A percentile compares a stretch with the other conserved stretches of the same genome.
phyloP scores from a whole-genome alignment of 2,113 vertebrate species.

The Odocoileus virginianus region DNA sequence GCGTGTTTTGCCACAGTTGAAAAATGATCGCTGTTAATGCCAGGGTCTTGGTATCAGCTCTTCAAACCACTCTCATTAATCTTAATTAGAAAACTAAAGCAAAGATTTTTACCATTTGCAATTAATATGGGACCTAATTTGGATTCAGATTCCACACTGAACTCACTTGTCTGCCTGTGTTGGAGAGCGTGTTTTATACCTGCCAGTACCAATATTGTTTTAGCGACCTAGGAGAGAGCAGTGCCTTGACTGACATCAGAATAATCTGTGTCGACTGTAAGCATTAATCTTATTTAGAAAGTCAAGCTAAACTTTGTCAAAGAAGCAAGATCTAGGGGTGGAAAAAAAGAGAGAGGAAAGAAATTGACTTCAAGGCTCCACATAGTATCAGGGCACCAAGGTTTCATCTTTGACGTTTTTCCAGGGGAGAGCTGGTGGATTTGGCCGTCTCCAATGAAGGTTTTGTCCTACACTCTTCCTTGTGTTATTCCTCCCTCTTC shows the following conservation, averaged over 20 bases:
- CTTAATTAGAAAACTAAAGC: constrained; percentile 69
- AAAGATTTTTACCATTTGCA: constrained; percentile 59
- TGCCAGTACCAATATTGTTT: constrained; percentile 66
- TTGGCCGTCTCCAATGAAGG: neutral
- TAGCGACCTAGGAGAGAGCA: constrained; percentile 33
- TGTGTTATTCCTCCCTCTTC: neutral
- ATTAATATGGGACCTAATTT: constrained; percentile 64
- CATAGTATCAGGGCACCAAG: neutral
- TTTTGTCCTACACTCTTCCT: neutral
- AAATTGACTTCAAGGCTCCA: constrained; percentile 25
- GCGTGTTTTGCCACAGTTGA: constrained; percentile 36
- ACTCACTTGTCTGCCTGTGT: constrained; percentile 38
- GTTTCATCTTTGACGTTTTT: constrained; percentile 14
- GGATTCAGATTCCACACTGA: constrained; percentile 57
- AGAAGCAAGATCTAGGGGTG: neutral
- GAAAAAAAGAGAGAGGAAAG: neutral
- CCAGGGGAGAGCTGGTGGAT: neutral
- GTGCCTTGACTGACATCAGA: constrained; percentile 41
- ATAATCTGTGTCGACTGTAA: constrained; percentile 56
- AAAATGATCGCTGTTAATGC: constrained; percentile 60
- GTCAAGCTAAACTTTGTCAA: constrained; percentile 72
- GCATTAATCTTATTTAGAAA: constrained; percentile 74
- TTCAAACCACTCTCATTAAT: constrained; percentile 64
- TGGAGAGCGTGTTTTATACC: constrained; percentile 63
- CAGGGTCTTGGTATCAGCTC: constrained; percentile 47